phyloP scores from a whole-genome alignment of 2,797 vertebrate species.

The Danio aesculapii region DNA sequence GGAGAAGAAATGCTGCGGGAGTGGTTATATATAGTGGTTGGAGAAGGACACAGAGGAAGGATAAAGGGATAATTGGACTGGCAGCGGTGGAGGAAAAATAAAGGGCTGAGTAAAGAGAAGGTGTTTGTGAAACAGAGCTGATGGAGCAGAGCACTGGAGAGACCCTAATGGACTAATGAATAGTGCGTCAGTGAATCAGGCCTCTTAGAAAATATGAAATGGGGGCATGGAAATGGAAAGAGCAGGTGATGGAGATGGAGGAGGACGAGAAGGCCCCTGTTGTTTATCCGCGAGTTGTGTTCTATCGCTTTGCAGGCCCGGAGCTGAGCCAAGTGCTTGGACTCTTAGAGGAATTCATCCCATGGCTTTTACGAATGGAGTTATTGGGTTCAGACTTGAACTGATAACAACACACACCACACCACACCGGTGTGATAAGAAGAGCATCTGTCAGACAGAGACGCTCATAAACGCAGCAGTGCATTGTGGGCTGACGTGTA shows the following conservation, averaged over 20 bases:
- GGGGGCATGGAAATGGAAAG: constrained; percentile 27
- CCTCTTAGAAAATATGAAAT: constrained; percentile 32
- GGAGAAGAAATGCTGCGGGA: constrained; percentile 3
- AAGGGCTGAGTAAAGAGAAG: constrained; percentile 41
- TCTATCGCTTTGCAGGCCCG: constrained; percentile 55
- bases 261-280: neutral
- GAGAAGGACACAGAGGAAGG: constrained; percentile 59
- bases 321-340: constrained; percentile 51
- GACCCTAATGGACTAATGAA: constrained; percentile 47
- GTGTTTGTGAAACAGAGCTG: constrained; percentile 1
- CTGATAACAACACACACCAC: constrained; percentile 55
- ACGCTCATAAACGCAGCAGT: constrained; percentile 44
- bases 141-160: constrained; percentile 7
- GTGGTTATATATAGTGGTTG: neutral
- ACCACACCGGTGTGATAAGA: constrained; percentile 31
- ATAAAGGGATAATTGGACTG: constrained; percentile 54
- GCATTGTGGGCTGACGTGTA: constrained; percentile 10
- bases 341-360: constrained; percentile 60
- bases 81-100: constrained; percentile 28
- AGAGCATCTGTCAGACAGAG: constrained; percentile 19
- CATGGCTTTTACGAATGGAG: constrained; percentile 70
- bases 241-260: constrained; percentile 28
- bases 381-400: constrained; percentile 66
- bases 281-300: constrained; percentile 25
- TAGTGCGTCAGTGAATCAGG: constrained; percentile 24